These are phyloP conservation scores for Charaxes varanes DNA, from an alignment of 1,140 invertebrate species.

Conservation along the genomic window DNA sequence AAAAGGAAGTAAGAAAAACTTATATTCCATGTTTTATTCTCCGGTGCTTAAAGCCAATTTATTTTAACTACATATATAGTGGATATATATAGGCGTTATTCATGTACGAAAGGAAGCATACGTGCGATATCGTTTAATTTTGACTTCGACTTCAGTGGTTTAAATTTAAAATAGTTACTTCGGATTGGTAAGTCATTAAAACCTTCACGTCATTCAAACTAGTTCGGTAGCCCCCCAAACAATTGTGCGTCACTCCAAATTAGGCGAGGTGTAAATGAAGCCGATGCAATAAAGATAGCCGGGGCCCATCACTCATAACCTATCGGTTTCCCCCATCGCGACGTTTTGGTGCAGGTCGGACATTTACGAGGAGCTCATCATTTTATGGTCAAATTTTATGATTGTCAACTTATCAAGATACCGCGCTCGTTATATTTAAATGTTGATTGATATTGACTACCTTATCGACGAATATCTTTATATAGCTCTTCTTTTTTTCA, in stretches of 20 bases:
- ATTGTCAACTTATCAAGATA: slow-evolving; percentile 2
- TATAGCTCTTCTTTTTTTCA: background rate
- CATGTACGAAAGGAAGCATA: too few relatives aligned
- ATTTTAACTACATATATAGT: too few relatives aligned
- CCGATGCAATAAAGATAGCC: slow-evolving; percentile 24
- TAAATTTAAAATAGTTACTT: too few relatives aligned
- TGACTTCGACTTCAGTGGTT: too few relatives aligned
- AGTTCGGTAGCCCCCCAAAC: slow-evolving; percentile 5
- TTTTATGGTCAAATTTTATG: slow-evolving; percentile 15
- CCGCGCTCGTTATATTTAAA: background rate
- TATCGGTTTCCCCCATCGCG: slow-evolving; percentile 24
- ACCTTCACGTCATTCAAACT: too few relatives aligned
- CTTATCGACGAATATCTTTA: background rate
- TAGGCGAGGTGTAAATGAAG: slow-evolving; percentile 18
- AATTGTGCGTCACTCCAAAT: slow-evolving; percentile 11
- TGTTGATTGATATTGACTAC: too few relatives aligned
- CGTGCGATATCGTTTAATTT: too few relatives aligned
- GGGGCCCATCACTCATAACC: slow-evolving; percentile 19
- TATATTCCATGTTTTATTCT: too few relatives aligned
- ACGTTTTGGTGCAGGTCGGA: slow-evolving; percentile 19
- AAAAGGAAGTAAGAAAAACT: too few relatives aligned
- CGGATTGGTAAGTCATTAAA: too few relatives aligned
- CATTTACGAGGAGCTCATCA: slow-evolving; percentile 14
- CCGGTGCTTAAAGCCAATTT: too few relatives aligned
- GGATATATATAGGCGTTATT: too few relatives aligned